phyloP scores from a whole-genome alignment of 2,797 vertebrate species.

The Scleropages formosus region DNA sequence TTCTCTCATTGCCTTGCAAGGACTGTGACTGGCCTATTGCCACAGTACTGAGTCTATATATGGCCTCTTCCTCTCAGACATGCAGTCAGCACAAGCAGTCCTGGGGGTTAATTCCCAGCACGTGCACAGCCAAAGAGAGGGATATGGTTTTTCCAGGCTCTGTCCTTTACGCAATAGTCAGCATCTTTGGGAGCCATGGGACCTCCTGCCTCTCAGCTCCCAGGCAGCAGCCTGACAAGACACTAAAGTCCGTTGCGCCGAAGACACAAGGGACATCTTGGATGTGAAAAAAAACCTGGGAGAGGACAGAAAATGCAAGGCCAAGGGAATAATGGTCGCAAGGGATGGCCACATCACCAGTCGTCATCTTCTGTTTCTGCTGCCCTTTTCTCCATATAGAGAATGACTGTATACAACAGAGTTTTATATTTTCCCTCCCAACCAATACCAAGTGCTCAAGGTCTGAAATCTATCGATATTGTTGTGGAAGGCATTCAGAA shows the following conservation, averaged over 20 bases:
- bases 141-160: not conserved
- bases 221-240: not conserved
- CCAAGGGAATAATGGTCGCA: too few relatives aligned
- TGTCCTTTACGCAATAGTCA: not conserved
- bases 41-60: not conserved
- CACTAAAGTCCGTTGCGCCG: not conserved
- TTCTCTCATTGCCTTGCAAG: slow-evolving; percentile 13
- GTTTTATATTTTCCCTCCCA: slow-evolving; percentile 1
- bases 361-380: not conserved
- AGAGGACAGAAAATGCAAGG: too few relatives aligned
- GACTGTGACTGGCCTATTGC: slow-evolving; percentile 11
- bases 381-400: not conserved
- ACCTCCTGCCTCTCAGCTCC: slow-evolving; percentile 5
- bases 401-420: not conserved
- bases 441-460: slow-evolving; percentile 7
- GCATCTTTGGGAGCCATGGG: not conserved
- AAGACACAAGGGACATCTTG: slow-evolving; percentile 10
- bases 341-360: not conserved
- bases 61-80: not conserved
- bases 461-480: slow-evolving; percentile 4
- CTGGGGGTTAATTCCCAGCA: not conserved
- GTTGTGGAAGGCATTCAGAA: slow-evolving; percentile 11
- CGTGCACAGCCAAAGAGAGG: not conserved
- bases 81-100: not conserved
- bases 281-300: too few relatives aligned